Evolutionary conservation across 1,140 invertebrate genomes (phyloP).

Genomic region (Formica selysi): DNA sequence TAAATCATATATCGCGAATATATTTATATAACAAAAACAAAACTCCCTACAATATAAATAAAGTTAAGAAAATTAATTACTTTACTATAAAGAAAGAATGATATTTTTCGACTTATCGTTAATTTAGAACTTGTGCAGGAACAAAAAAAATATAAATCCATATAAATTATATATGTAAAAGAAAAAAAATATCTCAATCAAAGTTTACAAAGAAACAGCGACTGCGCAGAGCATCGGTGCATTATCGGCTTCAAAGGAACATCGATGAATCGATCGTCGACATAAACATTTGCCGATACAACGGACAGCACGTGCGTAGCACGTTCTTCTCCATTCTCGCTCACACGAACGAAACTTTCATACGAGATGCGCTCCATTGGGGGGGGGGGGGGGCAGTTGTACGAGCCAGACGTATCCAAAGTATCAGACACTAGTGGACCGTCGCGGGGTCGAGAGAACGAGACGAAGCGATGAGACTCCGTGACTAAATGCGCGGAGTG

Average conservation of each 20-base stretch:
- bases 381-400: not conserved
- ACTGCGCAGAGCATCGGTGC: not conserved
- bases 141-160: not conserved
- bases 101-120: not conserved
- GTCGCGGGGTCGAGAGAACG: constrained; percentile 40
- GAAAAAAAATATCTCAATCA: not conserved
- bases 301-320: constrained; percentile 35
- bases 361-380: constrained; percentile 40
- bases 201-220: not conserved
- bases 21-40: not conserved
- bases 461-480: constrained; percentile 5
- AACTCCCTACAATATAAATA: not conserved
- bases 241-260: not conserved
- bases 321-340: constrained; percentile 42
- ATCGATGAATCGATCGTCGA: constrained; percentile 7
- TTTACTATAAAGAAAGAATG: not conserved
- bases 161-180: not conserved
- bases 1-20: not conserved
- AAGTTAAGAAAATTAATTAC: not conserved
- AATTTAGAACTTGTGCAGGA: not conserved
- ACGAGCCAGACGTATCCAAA: constrained; percentile 10
- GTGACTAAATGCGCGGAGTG: constrained; percentile 4
- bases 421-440: constrained; percentile 13
- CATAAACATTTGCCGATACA: constrained; percentile 26
- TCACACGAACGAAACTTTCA: constrained; percentile 56